phyloP scores from a whole-genome alignment of 1,140 invertebrate genomes.

The Caenorhabditis latens region DNA sequence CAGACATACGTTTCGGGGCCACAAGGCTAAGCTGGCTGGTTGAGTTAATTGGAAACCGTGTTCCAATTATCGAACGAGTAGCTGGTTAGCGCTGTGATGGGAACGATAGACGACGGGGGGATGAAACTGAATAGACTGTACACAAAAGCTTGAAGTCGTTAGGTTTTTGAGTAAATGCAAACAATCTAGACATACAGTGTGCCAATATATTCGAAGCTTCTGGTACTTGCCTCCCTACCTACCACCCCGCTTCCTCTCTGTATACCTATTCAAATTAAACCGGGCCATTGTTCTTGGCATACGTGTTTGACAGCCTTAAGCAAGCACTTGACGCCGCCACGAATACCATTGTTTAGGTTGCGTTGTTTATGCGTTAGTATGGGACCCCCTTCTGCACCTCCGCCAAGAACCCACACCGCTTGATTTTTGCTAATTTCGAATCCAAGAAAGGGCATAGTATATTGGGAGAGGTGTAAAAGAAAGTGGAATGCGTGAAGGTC shows the following conservation, averaged over 20 bases:
- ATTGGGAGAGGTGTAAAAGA: background rate
- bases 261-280: constrained; percentile 53
- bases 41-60: constrained; percentile 52
- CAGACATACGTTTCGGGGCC: constrained; percentile 39
- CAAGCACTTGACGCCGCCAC: constrained; percentile 52
- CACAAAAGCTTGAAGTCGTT: constrained; percentile 46
- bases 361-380: constrained; percentile 7
- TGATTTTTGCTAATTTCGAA: constrained; percentile 50
- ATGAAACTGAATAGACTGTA: constrained; percentile 43
- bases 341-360: constrained; percentile 53
- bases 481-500: constrained; percentile 42
- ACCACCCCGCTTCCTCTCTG: background rate
- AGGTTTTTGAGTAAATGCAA: constrained; percentile 52
- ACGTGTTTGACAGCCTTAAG: constrained; percentile 55
- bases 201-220: constrained; percentile 32
- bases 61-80: constrained; percentile 51
- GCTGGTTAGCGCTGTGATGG: background rate
- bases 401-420: background rate
- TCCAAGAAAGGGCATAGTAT: constrained; percentile 40
- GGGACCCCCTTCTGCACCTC: background rate
- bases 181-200: constrained; percentile 39
- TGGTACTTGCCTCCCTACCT: background rate
- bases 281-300: constrained; percentile 53
- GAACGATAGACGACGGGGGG: background rate
- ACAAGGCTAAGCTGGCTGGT: constrained; percentile 25